Conservation (phyloP, 2,797 vertebrate genomes). For the Poecilia picta region DNA sequence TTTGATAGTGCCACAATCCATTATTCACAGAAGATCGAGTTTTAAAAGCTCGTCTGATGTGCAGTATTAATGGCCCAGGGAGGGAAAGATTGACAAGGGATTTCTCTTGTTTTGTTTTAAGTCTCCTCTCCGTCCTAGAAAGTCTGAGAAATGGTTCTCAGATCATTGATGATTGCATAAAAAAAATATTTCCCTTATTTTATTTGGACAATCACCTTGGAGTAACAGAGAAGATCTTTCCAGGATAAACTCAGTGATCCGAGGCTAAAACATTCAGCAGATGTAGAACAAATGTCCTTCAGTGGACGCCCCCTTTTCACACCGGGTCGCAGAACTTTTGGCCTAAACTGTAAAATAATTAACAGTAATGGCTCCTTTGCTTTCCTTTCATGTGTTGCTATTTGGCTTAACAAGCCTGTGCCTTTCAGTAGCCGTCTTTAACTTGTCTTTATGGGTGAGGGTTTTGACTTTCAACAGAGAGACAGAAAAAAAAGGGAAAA, state of each 20-base stretch:
- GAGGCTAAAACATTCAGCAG: background rate
- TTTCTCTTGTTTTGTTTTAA: conserved; percentile 9
- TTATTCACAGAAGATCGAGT: conserved; percentile 80
- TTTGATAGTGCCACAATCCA: conserved; percentile 70
- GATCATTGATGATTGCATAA: background rate
- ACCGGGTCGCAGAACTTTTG: background rate
- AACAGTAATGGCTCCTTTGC: background rate
- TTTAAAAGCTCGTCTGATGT: conserved; percentile 50
- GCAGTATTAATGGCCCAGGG: conserved; percentile 44
- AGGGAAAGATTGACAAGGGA: conserved; percentile 20
- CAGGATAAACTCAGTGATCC: background rate
- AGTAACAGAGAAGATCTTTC: background rate
- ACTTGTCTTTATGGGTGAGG: background rate
- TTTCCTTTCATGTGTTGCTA: background rate
- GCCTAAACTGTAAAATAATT: background rate
- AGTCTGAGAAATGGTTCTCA: conserved; percentile 4
- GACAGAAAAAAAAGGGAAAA: background rate
- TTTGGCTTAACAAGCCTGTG: background rate
- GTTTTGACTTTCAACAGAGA: background rate
- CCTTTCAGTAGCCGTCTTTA: background rate
- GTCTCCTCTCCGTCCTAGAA: conserved; percentile 10
- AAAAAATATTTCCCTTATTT: background rate
- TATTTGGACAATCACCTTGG: background rate
- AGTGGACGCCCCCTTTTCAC: background rate
- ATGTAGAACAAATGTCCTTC: background rate